Conservation (phyloP, 2,888 invertebrate species). For the Chymomyza procnemis region DNA sequence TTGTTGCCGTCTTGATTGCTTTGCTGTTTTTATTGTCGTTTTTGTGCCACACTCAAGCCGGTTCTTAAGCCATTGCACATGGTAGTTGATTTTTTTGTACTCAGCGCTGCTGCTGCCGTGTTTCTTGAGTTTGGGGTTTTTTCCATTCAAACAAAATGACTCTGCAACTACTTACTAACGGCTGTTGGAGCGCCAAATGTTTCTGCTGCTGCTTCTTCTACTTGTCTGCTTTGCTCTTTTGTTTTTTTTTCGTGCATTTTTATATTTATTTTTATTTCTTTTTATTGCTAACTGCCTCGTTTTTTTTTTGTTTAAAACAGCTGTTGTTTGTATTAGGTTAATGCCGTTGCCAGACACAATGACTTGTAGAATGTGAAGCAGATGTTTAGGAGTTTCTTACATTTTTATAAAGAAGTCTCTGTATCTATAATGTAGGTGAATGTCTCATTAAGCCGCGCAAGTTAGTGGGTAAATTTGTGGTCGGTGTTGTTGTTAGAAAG, state of each 20-base stretch:
- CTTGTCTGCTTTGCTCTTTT: slow-evolving; percentile 1
- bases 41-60: slow-evolving; percentile 47
- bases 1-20: slow-evolving; percentile 31
- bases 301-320: neutral
- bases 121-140: neutral
- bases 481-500: neutral
- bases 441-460: neutral
- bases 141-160: neutral
- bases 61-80: neutral
- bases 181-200: neutral
- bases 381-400: neutral
- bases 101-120: no score
- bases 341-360: neutral
- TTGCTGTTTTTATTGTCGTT: no score
- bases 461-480: neutral
- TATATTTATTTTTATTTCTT: no score
- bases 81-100: no score
- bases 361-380: neutral
- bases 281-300: neutral
- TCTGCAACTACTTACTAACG: neutral
- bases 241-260: no score
- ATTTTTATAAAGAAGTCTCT: neutral
- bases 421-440: neutral
- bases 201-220: slow-evolving; percentile 15
- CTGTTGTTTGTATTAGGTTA: slow-evolving; percentile 4